These are phyloP conservation scores for Ophioninae sp. DNA, from an alignment of 2,888 invertebrate genomes.

Conservation along the genomic window DNA sequence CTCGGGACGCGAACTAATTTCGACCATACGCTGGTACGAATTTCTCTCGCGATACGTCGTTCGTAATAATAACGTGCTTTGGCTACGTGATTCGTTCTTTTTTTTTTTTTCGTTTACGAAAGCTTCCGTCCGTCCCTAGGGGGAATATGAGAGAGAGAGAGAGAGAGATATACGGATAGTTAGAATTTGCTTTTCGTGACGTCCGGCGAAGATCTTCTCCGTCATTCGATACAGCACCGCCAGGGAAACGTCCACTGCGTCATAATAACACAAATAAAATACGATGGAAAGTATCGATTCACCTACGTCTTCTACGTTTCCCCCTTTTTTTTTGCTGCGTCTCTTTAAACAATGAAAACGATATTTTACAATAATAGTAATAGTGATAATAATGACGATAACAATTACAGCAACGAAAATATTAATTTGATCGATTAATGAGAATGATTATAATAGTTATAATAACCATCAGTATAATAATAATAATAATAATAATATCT, in stretches of 20 bases:
- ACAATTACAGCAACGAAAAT: too few relatives aligned
- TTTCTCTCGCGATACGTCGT: not conserved
- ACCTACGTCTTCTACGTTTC: constrained; percentile 9
- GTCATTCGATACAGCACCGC: constrained; percentile 40
- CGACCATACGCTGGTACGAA: constrained; percentile 1
- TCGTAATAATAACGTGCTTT: constrained; percentile 11
- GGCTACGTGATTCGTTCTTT: not conserved
- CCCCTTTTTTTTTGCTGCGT: not conserved
- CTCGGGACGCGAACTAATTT: not conserved
- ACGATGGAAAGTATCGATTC: constrained; percentile 30
- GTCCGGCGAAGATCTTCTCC: constrained; percentile 54
- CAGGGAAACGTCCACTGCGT: constrained; percentile 55
- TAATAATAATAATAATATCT: too few relatives aligned
- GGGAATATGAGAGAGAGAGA: constrained; percentile 5
- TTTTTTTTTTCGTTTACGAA: constrained; percentile 6
- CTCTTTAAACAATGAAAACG: too few relatives aligned
- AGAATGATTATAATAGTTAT: too few relatives aligned
- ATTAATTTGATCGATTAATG: too few relatives aligned
- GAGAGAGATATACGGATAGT: not conserved
- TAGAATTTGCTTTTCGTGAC: constrained; percentile 38
- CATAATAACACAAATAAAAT: constrained; percentile 40
- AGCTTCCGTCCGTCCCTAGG: not conserved
- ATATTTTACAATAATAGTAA: too few relatives aligned
- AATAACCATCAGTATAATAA: too few relatives aligned
- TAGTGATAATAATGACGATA: too few relatives aligned